phyloP scores from a whole-genome alignment of 2,113 vertebrate species.

The Lates calcarifer region DNA sequence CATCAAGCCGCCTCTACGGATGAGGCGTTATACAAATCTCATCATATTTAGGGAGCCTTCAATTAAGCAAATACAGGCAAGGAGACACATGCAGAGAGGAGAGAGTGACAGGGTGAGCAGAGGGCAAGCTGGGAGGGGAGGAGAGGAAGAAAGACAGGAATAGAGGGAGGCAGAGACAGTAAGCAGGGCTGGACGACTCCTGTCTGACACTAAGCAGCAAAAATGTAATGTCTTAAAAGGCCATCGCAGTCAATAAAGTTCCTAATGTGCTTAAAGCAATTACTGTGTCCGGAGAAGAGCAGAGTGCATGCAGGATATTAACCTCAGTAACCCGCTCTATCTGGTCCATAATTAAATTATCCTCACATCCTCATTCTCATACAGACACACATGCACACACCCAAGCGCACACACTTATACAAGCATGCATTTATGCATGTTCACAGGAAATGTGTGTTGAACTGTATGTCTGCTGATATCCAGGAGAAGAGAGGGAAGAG shows the following conservation, averaged over 20 bases:
- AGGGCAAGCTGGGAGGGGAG: slow-evolving; percentile 41
- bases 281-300: slow-evolving; percentile 80
- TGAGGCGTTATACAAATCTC: slow-evolving; percentile 70
- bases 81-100: slow-evolving; percentile 44
- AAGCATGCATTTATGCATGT: slow-evolving; percentile 16
- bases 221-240: slow-evolving; percentile 84
- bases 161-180: slow-evolving; percentile 64
- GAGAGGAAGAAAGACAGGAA: slow-evolving; percentile 40
- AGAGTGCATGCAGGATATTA: slow-evolving; percentile 83
- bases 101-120: slow-evolving; percentile 50
- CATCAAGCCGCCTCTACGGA: slow-evolving; percentile 72
- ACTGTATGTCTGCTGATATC: slow-evolving; percentile 12
- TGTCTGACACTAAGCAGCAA: slow-evolving; percentile 80
- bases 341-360: slow-evolving; percentile 82
- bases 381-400: slow-evolving; percentile 40
- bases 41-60: slow-evolving; percentile 74
- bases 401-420: slow-evolving; percentile 3
- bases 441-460: slow-evolving; percentile 18
- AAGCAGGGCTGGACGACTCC: slow-evolving; percentile 68
- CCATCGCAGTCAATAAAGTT: slow-evolving; percentile 83
- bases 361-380: slow-evolving; percentile 73
- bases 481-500: neutral
- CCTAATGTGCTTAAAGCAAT: slow-evolving; percentile 85
- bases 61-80: slow-evolving; percentile 67
- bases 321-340: slow-evolving; percentile 82